A percentile compares a stretch with the other conserved stretches of the same genome.
Evolutionary conservation across 2,113 vertebrate species (phyloP).

Genomic region (Andinoacara biseriatus): DNA sequence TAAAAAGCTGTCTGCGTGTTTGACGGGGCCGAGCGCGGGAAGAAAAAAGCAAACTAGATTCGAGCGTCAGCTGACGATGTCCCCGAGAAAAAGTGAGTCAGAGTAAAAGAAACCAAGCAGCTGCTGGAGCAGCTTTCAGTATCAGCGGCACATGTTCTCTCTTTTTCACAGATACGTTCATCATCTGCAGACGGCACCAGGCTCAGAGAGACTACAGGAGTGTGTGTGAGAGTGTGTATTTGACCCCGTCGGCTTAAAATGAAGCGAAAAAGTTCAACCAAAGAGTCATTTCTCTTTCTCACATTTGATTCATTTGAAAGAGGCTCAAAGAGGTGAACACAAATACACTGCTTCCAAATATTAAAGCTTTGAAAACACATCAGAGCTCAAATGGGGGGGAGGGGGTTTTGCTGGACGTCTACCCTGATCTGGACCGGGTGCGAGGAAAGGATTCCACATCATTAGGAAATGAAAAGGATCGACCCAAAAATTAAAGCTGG

Average conservation of each 20-base stretch:
- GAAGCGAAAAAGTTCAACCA: neutral
- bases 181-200: conserved; percentile 5
- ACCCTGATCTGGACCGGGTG: too few species aligned
- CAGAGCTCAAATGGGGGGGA: too few species aligned
- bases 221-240: too few species aligned
- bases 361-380: too few species aligned
- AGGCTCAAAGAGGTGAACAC: neutral
- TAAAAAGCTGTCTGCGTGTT: neutral
- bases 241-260: neutral
- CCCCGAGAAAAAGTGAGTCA: neutral
- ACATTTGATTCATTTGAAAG: accelerated
- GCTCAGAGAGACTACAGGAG: neutral
- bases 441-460: too few species aligned
- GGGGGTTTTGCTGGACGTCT: too few species aligned
- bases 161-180: conserved; percentile 5
- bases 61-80: too few species aligned
- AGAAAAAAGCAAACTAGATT: too few species aligned
- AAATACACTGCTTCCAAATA: too few species aligned
- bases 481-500: too few species aligned
- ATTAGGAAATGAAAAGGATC: too few species aligned
- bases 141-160: neutral
- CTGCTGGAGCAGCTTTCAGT: conserved; percentile 4
- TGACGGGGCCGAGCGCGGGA: too few species aligned
- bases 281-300: neutral
- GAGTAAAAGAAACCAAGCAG: neutral